Evolutionary conservation across 2,113 vertebrate species (phyloP).

Genomic region (Thamnaconus septentrionalis): DNA sequence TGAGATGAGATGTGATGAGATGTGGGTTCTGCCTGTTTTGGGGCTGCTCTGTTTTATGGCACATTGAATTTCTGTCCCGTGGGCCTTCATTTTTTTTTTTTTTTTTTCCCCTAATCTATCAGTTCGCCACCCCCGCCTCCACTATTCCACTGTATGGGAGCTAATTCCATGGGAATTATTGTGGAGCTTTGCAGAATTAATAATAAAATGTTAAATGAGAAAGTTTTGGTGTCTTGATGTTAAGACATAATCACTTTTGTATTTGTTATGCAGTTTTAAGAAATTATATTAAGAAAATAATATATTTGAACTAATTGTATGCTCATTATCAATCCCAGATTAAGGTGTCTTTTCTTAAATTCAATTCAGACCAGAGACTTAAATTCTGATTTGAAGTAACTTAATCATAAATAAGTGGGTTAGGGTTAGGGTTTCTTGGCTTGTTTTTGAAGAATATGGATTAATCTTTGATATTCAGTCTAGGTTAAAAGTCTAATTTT

Average conservation of each 20-base stretch:
- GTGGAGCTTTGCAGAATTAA: no score
- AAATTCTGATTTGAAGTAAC: neutral
- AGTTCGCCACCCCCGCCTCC: no score
- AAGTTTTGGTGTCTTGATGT: constrained; percentile 6
- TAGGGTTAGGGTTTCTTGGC: neutral
- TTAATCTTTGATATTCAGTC: no score
- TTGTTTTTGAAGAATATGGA: neutral
- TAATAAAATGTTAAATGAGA: neutral
- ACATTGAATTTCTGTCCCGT: no score
- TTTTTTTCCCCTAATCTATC: no score
- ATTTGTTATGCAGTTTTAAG: neutral
- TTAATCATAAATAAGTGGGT: neutral
- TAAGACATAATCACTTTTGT: constrained; percentile 2
- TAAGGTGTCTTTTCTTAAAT: neutral
- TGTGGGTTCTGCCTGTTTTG: no score
- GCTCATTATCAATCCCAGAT: neutral
- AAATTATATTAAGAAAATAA: neutral
- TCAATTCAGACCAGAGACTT: neutral
- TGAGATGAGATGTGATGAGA: no score
- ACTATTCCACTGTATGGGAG: no score
- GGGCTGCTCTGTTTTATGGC: no score
- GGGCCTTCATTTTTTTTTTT: no score
- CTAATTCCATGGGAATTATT: no score
- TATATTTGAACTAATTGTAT: neutral
- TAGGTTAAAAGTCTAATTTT: no score